These are phyloP conservation scores for Isoperla grammatica DNA, from an alignment of 2,888 invertebrate genomes.

Conservation along the genomic window DNA sequence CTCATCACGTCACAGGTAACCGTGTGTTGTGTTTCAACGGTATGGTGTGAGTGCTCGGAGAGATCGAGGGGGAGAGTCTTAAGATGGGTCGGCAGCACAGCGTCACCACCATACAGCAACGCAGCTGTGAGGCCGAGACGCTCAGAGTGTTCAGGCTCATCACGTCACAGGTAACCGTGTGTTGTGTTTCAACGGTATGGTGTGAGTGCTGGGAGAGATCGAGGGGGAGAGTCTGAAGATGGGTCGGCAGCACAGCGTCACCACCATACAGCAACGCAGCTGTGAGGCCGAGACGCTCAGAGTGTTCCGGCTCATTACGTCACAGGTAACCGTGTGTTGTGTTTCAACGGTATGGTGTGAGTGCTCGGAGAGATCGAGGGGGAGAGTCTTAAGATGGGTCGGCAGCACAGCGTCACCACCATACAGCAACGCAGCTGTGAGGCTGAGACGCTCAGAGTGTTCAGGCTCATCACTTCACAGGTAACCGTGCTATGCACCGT, in stretches of 20 bases:
- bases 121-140: slow-evolving; percentile 87
- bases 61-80: slow-evolving; percentile 52
- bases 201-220: slow-evolving; percentile 61
- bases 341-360: too few species aligned
- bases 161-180: slow-evolving; percentile 83
- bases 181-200: too few species aligned
- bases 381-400: slow-evolving; percentile 46
- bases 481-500: slow-evolving; percentile 41
- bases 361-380: slow-evolving; percentile 60
- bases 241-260: slow-evolving; percentile 47
- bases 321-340: too few species aligned
- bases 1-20: slow-evolving; percentile 85
- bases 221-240: slow-evolving; percentile 50
- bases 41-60: slow-evolving; percentile 60
- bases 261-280: slow-evolving; percentile 73
- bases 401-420: slow-evolving; percentile 50
- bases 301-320: slow-evolving; percentile 87
- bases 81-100: slow-evolving; percentile 47
- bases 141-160: slow-evolving; percentile 86
- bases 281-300: slow-evolving; percentile 88
- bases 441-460: slow-evolving; percentile 85
- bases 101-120: slow-evolving; percentile 66
- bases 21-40: too few species aligned
- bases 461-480: slow-evolving; percentile 85
- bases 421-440: slow-evolving; percentile 86